These are phyloP conservation scores for Drosophila ogumai DNA, from an alignment of 1,140 invertebrate species.

Conservation along the genomic window DNA sequence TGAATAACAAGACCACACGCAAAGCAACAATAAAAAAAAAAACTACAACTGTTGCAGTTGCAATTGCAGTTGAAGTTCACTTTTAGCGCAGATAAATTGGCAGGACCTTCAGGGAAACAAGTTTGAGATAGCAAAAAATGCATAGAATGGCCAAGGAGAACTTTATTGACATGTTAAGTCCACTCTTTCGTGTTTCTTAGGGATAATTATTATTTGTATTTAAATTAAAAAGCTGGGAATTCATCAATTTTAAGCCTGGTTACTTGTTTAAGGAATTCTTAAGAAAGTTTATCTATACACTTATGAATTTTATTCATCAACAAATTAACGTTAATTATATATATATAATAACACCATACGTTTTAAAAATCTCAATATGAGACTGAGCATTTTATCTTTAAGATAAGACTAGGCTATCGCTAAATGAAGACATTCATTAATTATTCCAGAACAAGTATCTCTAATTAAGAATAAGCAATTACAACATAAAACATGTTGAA, in stretches of 20 bases:
- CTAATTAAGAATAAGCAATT: neutral
- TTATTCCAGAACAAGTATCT: neutral
- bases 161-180: neutral
- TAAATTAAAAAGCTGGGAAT: neutral
- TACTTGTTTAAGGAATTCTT: no score
- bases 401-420: neutral
- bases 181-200: neutral
- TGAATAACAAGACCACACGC: constrained; percentile 19
- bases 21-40: constrained; percentile 7
- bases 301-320: no score
- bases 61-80: constrained; percentile 25
- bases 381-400: neutral
- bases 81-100: constrained; percentile 25
- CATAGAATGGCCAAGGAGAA: neutral
- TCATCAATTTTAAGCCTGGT: no score
- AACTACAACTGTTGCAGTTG: constrained; percentile 15
- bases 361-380: no score
- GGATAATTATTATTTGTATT: neutral
- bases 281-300: no score
- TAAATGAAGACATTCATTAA: no score
- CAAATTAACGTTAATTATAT: neutral
- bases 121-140: neutral
- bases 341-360: neutral
- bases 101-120: constrained; percentile 15
- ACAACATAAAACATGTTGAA: neutral